Conservation (phyloP, 2,888 invertebrate genomes). For the Sisyra nigra region DNA sequence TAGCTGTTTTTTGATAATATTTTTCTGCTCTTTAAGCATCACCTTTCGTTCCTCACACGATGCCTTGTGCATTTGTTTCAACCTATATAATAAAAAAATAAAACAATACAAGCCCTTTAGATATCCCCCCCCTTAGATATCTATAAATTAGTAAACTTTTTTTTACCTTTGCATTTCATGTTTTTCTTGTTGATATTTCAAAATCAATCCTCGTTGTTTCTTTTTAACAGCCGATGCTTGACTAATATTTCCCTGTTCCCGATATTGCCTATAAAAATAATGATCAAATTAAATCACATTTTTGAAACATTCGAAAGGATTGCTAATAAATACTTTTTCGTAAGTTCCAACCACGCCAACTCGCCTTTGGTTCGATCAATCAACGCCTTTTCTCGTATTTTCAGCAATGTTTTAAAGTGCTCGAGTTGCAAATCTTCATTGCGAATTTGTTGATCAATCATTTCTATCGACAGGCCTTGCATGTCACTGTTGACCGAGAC, state of each 20-base stretch:
- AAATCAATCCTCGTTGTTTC: constrained; percentile 46
- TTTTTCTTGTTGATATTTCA: constrained; percentile 48
- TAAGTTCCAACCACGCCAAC: constrained; percentile 45
- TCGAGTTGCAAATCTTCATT: constrained; percentile 50
- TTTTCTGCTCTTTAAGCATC: constrained; percentile 32
- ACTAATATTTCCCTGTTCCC: constrained; percentile 36
- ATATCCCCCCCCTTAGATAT: too few relatives aligned
- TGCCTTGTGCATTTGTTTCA: constrained; percentile 35
- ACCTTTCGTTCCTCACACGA: constrained; percentile 35
- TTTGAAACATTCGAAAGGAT: too few relatives aligned
- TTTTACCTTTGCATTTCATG: constrained; percentile 48
- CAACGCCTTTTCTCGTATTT: constrained; percentile 47
- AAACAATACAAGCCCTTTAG: too few relatives aligned
- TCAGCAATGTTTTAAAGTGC: constrained; percentile 45
- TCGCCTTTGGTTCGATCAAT: constrained; percentile 49
- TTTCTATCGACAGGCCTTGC: constrained; percentile 2
- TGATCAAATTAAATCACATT: constrained; percentile 4
- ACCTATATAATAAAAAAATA: constrained; percentile 20
- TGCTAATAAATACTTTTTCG: constrained; percentile 35
- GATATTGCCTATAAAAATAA: constrained; percentile 25
- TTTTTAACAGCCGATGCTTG: constrained; percentile 43
- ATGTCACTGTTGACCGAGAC: not conserved
- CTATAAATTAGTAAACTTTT: too few relatives aligned
- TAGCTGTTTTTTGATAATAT: constrained; percentile 35
- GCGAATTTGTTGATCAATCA: constrained; percentile 41